These are phyloP conservation scores for Phoeniculus purpureus DNA, from an alignment of 2,797 vertebrate species.

Conservation along the genomic window DNA sequence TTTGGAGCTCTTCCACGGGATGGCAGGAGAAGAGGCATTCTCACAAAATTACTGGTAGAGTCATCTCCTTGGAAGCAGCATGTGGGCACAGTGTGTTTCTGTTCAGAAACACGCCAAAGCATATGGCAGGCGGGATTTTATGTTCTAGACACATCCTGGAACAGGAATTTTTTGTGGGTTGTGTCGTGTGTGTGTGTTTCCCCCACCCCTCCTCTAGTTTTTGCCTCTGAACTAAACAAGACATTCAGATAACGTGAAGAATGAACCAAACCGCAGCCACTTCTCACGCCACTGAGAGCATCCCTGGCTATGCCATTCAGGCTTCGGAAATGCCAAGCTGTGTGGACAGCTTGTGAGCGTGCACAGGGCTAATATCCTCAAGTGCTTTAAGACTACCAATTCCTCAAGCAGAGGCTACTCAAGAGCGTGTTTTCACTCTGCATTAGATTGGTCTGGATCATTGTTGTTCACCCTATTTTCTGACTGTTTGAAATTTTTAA, in stretches of 20 bases:
- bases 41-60: background rate
- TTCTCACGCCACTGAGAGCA: background rate
- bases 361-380: background rate
- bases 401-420: too few species aligned
- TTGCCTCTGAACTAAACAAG: constrained; percentile 7
- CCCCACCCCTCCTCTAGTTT: background rate
- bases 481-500: background rate
- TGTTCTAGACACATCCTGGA: constrained; percentile 27
- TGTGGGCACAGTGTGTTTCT: constrained; percentile 13
- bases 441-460: too few species aligned
- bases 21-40: background rate
- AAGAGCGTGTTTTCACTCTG: too few species aligned
- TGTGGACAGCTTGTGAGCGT: background rate
- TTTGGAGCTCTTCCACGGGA: background rate
- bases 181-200: background rate
- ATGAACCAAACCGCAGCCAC: background rate
- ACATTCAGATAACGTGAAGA: constrained; percentile 24
- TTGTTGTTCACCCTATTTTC: constrained; percentile 29
- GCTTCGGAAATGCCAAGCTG: background rate
- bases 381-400: background rate
- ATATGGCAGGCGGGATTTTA: constrained; percentile 5
- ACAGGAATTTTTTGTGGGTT: background rate
- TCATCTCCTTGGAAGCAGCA: constrained; percentile 43
- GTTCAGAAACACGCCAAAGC: constrained; percentile 32
- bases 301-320: constrained; percentile 13